Evolutionary conservation across 35 echinoderm and acorn worm species (phyloP).

Genomic region (Eucidaris tribuloides): DNA sequence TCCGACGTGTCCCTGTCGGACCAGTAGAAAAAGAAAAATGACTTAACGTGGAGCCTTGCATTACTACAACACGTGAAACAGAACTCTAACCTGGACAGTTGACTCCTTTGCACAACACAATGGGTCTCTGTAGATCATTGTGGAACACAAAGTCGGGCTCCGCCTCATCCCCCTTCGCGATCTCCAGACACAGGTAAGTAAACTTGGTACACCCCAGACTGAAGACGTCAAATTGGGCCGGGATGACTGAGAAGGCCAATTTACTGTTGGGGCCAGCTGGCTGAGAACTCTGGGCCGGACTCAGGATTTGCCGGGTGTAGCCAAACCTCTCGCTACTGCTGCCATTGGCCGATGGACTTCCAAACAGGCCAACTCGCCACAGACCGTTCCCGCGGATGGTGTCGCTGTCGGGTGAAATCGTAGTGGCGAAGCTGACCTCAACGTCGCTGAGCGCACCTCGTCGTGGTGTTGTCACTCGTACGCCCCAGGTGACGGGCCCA

Average conservation of each 20-base stretch:
- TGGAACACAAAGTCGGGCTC: constrained; percentile 34
- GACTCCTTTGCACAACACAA: background rate
- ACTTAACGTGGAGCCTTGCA: too few species aligned
- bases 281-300: background rate
- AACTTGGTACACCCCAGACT: constrained; percentile 17
- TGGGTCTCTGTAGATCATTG: constrained; percentile 14
- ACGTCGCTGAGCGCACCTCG: background rate
- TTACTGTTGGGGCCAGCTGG: background rate
- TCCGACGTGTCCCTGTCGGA: too few species aligned
- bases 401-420: constrained; percentile 7
- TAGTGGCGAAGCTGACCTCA: background rate
- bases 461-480: background rate
- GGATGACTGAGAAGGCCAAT: constrained; percentile 11
- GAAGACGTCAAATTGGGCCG: constrained; percentile 12
- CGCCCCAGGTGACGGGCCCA: constrained; percentile 18
- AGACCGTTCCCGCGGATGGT: background rate
- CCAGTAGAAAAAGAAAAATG: too few species aligned
- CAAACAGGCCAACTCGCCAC: constrained; percentile 40
- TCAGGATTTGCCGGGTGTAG: constrained; percentile 10
- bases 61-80: too few species aligned
- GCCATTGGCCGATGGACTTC: constrained; percentile 21
- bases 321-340: background rate
- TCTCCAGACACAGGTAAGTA: constrained; percentile 44
- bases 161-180: constrained; percentile 45
- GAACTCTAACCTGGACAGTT: background rate